Evolutionary conservation across 2,888 invertebrate species (phyloP), one percentile per base, ranked within the genome.

Genomic region (Hydroisotoma schaefferi): DNA sequence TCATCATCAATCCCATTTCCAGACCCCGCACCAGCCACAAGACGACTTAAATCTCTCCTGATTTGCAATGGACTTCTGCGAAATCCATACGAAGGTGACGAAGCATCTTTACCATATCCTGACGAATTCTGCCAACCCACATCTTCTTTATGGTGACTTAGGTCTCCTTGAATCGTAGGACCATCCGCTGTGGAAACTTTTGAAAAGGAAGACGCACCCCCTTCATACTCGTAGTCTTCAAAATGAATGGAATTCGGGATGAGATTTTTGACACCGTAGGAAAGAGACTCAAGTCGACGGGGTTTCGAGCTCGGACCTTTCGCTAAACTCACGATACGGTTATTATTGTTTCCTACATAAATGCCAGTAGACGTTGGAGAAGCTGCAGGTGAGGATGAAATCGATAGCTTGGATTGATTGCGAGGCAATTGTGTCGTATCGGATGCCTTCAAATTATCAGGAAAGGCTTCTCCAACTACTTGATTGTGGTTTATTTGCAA

Each of bases 21-120:
- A 28, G 55, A 44, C 8, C 27, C 54, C 23, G 44, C 59, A 53
- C 51, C 56, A 48, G 46, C 61, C 47, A 67, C 55, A 28, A 66
- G 66, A 27, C 70, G 61, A 51, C 66, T 68, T 20, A 70, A 55
- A 49, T 70, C 70, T 28, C 70, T 43, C 25, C 68, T 56, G 54
- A 65, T 68, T 59, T 70, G 68, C 55, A 67, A 63, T 37, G 63
- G 56, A 38, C 38, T 57, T 25, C 54, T 48, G 57, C 59, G 64
- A 44, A 58, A 55, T n/a, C 29, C 46, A 23, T 12, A 18, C 25
- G 23, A 18, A 22, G 29, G 40, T 6, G 49, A 27, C 22, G 46
- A 22, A 22, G 3, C 3, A 25, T 8, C 3, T 10, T 20, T 5
- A 43, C 43, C 20, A 20, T 6, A 43, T 6, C n/a, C 15, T 22